These are phyloP conservation scores for Bibio marci DNA, from an alignment of 2,888 invertebrate species.

Conservation along the genomic window DNA sequence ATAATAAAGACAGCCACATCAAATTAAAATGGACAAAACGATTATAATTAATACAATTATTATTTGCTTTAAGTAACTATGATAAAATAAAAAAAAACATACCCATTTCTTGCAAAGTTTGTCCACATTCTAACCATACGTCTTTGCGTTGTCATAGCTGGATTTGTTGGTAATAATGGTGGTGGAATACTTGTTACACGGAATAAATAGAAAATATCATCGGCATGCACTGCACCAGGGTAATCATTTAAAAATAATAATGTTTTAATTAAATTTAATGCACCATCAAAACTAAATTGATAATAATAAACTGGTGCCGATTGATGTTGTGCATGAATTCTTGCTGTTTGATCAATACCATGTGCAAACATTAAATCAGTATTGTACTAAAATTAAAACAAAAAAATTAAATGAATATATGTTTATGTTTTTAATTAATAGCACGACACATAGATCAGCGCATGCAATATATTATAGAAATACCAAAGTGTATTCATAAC, in stretches of 20 bases:
- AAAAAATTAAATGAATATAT: neutral
- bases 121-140: constrained; percentile 33
- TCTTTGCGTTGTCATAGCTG: constrained; percentile 26
- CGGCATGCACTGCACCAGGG: constrained; percentile 24
- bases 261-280: constrained; percentile 7
- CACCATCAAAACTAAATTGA: constrained; percentile 7
- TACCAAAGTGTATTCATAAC: constrained; percentile 5
- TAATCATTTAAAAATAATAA: constrained; percentile 3
- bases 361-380: constrained; percentile 7
- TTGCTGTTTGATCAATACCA: constrained; percentile 7
- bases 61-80: constrained; percentile 4
- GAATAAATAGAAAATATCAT: constrained; percentile 31
- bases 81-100: constrained; percentile 11
- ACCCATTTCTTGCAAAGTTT: constrained; percentile 35
- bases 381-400: constrained; percentile 3
- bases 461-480: neutral
- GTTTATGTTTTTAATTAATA: neutral
- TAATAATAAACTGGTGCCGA: constrained; percentile 7
- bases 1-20: neutral
- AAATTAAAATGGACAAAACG: neutral
- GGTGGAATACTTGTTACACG: constrained; percentile 17
- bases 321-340: constrained; percentile 4
- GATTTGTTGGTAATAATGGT: constrained; percentile 20
- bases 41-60: neutral
- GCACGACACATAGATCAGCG: neutral